Conservation (phyloP, 2,888 invertebrate genomes). For the Anthrax anthrax region DNA sequence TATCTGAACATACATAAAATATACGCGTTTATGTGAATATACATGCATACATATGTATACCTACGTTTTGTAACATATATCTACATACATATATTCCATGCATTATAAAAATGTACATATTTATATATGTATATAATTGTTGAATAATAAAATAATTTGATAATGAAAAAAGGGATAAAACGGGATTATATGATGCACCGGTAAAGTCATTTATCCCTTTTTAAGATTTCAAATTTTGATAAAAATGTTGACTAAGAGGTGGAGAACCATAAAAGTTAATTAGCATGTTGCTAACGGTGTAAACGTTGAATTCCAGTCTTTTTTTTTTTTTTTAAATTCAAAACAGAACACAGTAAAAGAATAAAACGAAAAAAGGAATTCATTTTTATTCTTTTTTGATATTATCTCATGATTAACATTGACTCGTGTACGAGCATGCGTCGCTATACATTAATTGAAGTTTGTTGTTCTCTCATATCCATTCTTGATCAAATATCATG, state of each 20-base stretch:
- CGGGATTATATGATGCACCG: neutral
- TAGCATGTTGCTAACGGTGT: constrained; percentile 6
- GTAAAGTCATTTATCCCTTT: constrained; percentile 1
- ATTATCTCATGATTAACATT: constrained; percentile 2
- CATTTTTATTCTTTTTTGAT: constrained; percentile 1
- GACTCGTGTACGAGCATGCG: neutral
- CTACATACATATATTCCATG: too few species aligned
- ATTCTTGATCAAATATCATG: neutral
- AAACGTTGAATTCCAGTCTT: neutral
- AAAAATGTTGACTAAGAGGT: constrained; percentile 8
- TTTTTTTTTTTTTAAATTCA: neutral
- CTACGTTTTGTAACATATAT: too few species aligned
- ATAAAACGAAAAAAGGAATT: too few species aligned
- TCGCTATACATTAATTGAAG: neutral
- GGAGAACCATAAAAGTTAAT: constrained; percentile 13
- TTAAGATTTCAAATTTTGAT: constrained; percentile 5
- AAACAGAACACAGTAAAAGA: too few species aligned
- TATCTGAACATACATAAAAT: too few species aligned
- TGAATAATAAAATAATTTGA: neutral
- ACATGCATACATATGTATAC: too few species aligned
- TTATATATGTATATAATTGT: too few species aligned
- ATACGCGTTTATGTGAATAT: too few species aligned
- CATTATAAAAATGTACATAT: too few species aligned
- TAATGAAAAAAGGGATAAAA: neutral
- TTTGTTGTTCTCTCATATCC: neutral